A percentile compares a stretch with the other conserved stretches of the same genome.
Evolutionary conservation across 2,113 vertebrate genomes (phyloP).

Genomic region (Corythaixoides concolor): DNA sequence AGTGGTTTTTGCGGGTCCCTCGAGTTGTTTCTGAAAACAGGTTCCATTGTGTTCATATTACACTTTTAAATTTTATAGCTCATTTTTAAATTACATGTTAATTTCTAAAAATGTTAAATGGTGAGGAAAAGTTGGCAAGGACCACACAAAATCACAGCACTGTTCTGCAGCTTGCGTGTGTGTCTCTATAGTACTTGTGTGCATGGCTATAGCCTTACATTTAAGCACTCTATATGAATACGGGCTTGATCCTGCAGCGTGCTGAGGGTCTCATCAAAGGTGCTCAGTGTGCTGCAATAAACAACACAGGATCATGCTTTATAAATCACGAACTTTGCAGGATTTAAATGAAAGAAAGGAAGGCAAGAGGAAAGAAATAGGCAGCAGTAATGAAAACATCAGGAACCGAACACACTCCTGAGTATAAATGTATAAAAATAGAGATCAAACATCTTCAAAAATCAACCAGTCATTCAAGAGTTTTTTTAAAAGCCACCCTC

Average conservation of each 20-base stretch:
- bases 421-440: constrained; percentile 50
- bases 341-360: not conserved
- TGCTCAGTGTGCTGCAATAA: not conserved
- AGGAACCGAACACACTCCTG: not conserved
- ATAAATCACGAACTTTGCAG: constrained; percentile 10
- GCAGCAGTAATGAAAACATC: constrained; percentile 32
- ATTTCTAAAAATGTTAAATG: constrained; percentile 62
- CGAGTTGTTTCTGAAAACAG: constrained; percentile 38
- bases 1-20: not conserved
- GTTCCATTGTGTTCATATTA: constrained; percentile 43
- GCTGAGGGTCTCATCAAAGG: not conserved
- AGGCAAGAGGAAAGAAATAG: not conserved
- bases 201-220: not conserved
- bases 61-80: constrained; percentile 49
- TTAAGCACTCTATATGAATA: not conserved
- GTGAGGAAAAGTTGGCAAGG: constrained; percentile 26
- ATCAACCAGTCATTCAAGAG: not conserved
- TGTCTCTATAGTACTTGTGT: not conserved
- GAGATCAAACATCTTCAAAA: constrained; percentile 39
- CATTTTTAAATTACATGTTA: constrained; percentile 63
- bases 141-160: constrained; percentile 37
- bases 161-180: not conserved
- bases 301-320: not conserved
- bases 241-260: not conserved
- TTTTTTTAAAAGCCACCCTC: constrained; percentile 5